These are phyloP conservation scores for Dolichallabes microphthalmus DNA, from an alignment of 2,113 vertebrate species.

Conservation along the genomic window DNA sequence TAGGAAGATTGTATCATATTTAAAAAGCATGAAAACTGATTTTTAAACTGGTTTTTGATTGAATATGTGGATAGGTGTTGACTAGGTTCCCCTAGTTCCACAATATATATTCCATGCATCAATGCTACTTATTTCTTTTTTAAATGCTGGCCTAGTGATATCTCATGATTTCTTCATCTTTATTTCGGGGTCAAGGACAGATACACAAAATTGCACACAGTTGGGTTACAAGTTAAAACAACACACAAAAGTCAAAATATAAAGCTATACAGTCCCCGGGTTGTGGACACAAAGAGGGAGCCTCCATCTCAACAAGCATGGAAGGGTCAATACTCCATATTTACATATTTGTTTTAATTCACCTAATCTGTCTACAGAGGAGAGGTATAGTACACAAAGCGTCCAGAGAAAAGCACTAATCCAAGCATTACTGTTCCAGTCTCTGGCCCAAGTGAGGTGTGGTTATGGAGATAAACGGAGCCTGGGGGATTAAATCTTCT, in stretches of 20 bases:
- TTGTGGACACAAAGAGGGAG: slow-evolving; percentile 25
- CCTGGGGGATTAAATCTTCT: slow-evolving; percentile 69
- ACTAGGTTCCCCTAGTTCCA: background rate
- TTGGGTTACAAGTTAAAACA: slow-evolving; percentile 27
- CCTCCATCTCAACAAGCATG: slow-evolving; percentile 32
- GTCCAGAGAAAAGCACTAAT: slow-evolving; percentile 51
- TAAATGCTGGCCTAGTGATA: background rate
- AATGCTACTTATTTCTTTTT: background rate
- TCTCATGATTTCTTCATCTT: background rate
- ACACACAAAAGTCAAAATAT: slow-evolving; percentile 32
- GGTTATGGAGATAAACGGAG: slow-evolving; percentile 66
- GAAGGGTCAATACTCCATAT: slow-evolving; percentile 46
- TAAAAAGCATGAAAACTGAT: background rate
- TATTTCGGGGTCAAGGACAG: background rate
- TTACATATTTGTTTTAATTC: slow-evolving; percentile 40
- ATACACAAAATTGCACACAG: background rate
- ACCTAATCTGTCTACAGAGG: slow-evolving; percentile 56
- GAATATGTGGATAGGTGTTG: background rate
- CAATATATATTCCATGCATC: background rate
- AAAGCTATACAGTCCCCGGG: background rate
- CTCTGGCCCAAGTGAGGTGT: slow-evolving; percentile 58
- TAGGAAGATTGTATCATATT: background rate
- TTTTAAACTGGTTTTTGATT: slow-evolving; percentile 1
- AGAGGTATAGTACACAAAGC: slow-evolving; percentile 54
- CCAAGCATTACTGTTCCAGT: slow-evolving; percentile 55